These are phyloP conservation scores for Macrosoma leucophasiata DNA, from an alignment of 2,888 invertebrate species.

Conservation along the genomic window DNA sequence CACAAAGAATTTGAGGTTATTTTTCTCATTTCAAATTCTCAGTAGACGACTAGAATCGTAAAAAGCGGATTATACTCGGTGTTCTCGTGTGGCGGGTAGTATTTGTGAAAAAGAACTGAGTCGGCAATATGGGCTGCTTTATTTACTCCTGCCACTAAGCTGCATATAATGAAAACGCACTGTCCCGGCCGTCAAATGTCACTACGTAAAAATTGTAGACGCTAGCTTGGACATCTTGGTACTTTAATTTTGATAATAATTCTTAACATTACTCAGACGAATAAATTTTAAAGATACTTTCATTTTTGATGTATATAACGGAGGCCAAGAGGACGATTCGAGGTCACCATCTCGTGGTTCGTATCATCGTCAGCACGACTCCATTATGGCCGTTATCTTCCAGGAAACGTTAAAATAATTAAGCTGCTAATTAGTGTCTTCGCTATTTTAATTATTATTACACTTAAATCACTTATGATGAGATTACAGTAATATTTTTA, in stretches of 20 bases:
- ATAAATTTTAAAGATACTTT: background rate
- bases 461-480: no score
- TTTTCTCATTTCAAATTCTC: constrained; percentile 72
- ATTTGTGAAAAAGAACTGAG: constrained; percentile 64
- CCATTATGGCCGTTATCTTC: no score
- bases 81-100: constrained; percentile 57
- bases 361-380: no score
- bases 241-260: constrained; percentile 25
- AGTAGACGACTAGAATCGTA: constrained; percentile 69
- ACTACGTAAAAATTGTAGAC: constrained; percentile 44
- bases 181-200: constrained; percentile 61
- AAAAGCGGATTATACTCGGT: constrained; percentile 71
- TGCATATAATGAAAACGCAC: constrained; percentile 76
- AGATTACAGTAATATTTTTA: no score
- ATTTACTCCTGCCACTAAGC: constrained; percentile 71
- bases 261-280: background rate
- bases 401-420: no score
- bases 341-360: background rate
- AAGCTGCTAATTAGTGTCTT: no score
- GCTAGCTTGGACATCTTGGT: constrained; percentile 35
- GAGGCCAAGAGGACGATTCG: background rate
- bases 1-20: constrained; percentile 64
- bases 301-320: background rate
- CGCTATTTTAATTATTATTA: no score
- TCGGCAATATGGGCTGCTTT: constrained; percentile 70